phyloP scores from a whole-genome alignment of 2,113 vertebrate genomes.

The Electrona antarctica region DNA sequence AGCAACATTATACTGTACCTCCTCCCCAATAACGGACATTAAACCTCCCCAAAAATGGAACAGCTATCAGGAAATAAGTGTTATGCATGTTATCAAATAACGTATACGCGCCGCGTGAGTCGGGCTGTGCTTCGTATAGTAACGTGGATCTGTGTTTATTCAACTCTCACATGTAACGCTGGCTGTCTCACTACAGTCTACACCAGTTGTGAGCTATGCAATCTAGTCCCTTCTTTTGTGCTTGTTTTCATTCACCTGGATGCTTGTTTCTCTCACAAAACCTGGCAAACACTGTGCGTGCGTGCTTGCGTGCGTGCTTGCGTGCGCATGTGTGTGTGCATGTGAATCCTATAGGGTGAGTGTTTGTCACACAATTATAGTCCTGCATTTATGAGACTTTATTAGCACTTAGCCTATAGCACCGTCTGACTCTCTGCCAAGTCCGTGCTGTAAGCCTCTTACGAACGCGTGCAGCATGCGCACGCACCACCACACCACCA shows the following conservation, averaged over 20 bases:
- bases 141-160: not conserved
- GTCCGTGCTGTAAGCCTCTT: not conserved
- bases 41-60: slow-evolving; percentile 46
- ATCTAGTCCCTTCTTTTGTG: too few species aligned
- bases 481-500: not conserved
- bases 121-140: too few species aligned
- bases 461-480: slow-evolving; percentile 1
- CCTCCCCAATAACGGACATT: too few species aligned
- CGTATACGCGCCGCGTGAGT: not conserved
- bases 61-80: slow-evolving; percentile 40
- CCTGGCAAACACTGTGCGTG: not conserved
- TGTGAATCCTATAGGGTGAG: slow-evolving; percentile 34
- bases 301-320: slow-evolving; percentile 13
- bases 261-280: too few species aligned
- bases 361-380: slow-evolving; percentile 52
- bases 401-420: slow-evolving; percentile 54
- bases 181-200: too few species aligned
- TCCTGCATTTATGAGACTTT: slow-evolving; percentile 63
- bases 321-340: slow-evolving; percentile 12
- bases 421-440: slow-evolving; percentile 16
- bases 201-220: too few species aligned
- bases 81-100: not conserved
- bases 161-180: too few species aligned
- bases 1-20: slow-evolving; percentile 48
- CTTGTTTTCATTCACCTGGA: too few species aligned